Conservation (phyloP, 2,113 vertebrate genomes). For the Brienomyrus longianalis region DNA sequence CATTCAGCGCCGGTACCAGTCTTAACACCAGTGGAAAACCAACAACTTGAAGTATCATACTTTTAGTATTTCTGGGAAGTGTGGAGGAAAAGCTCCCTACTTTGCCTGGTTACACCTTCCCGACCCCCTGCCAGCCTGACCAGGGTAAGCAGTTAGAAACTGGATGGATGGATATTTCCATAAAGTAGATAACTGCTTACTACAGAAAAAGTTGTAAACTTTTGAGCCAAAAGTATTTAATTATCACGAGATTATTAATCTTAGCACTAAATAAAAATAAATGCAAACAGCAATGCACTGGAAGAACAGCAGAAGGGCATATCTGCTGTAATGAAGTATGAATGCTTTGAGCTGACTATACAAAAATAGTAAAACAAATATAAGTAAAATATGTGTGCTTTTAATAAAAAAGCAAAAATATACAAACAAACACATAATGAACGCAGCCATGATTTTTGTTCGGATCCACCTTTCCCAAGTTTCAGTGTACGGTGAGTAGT, state of each 20-base stretch:
- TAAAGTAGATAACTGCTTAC: background rate
- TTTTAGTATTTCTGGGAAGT: background rate
- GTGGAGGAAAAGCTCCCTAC: background rate
- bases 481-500: background rate
- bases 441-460: background rate
- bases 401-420: background rate
- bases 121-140: background rate
- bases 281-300: background rate
- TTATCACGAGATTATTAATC: background rate
- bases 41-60: background rate
- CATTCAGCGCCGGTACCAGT: too few relatives aligned
- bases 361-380: background rate
- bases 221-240: background rate
- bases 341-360: background rate
- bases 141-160: background rate
- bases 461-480: background rate
- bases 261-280: background rate
- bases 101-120: background rate
- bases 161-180: background rate
- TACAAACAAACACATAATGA: background rate
- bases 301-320: background rate
- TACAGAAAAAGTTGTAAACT: background rate
- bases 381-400: background rate
- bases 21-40: too few relatives aligned
- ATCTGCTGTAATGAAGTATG: background rate